Percentiles rank a stretch among this genome's conserved stretches.
Evolutionary conservation across 2,797 vertebrate species (phyloP).

Genomic region (Lycodopsis pacificus): DNA sequence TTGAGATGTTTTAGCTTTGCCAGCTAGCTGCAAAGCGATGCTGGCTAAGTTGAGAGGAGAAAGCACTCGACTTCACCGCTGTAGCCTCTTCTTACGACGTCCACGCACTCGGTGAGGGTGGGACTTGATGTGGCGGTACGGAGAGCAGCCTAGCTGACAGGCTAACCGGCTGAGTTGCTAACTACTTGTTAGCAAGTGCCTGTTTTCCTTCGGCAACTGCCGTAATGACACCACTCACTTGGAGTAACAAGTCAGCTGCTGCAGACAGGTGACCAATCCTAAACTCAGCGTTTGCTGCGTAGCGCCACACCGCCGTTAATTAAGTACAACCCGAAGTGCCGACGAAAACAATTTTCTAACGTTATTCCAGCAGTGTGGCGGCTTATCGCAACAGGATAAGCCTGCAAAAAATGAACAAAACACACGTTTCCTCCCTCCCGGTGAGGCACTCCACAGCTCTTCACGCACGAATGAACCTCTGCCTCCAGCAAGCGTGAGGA

Average conservation of each 20-base stretch:
- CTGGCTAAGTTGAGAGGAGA: slow-evolving; percentile 62
- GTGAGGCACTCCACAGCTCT: slow-evolving; percentile 34
- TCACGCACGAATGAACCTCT: slow-evolving; percentile 37
- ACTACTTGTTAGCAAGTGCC: slow-evolving; percentile 59
- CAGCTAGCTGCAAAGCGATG: slow-evolving; percentile 61
- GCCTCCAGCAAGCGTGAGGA: slow-evolving; percentile 48
- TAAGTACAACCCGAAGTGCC: neutral
- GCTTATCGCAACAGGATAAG: slow-evolving; percentile 7
- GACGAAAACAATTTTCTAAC: neutral
- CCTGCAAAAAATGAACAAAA: slow-evolving; percentile 12
- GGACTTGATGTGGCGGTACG: slow-evolving; percentile 68
- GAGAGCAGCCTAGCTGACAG: slow-evolving; percentile 52
- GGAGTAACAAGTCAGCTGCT: slow-evolving; percentile 38
- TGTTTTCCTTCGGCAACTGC: slow-evolving; percentile 37
- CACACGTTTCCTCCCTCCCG: slow-evolving; percentile 34
- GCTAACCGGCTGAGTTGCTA: slow-evolving; percentile 64
- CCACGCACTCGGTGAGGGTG: slow-evolving; percentile 75
- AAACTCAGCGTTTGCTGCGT: slow-evolving; percentile 19
- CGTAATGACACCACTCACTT: slow-evolving; percentile 33
- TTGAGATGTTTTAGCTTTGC: slow-evolving; percentile 17
- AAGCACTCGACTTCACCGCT: slow-evolving; percentile 59
- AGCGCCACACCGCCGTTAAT: slow-evolving; percentile 13
- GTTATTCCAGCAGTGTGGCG: slow-evolving; percentile 1
- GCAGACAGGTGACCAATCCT: slow-evolving; percentile 42
- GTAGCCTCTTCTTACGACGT: slow-evolving; percentile 71